These are phyloP conservation scores for Xenopus laevis DNA, from an alignment of 2,113 vertebrate genomes.

Conservation along the genomic window DNA sequence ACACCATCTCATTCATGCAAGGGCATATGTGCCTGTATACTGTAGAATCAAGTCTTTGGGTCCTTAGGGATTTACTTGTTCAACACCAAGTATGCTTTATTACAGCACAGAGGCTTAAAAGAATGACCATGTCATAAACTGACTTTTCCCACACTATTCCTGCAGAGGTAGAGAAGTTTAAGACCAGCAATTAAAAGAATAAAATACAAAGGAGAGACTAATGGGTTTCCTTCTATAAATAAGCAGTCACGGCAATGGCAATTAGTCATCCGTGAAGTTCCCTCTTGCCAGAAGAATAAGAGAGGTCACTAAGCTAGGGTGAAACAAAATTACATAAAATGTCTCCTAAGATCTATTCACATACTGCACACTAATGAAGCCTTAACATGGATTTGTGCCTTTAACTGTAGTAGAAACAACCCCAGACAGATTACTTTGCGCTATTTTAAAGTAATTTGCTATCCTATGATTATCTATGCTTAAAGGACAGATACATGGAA, in stretches of 20 bases:
- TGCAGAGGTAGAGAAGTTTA: neutral
- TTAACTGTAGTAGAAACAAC: neutral
- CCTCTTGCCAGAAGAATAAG: neutral
- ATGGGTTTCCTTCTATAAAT: constrained; percentile 38
- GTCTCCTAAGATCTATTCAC: constrained; percentile 7
- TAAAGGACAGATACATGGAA: too few species aligned
- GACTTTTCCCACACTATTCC: constrained; percentile 11
- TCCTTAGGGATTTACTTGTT: too few species aligned
- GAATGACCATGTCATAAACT: neutral
- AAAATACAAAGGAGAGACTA: constrained; percentile 2
- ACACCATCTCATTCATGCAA: too few species aligned
- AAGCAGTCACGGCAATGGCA: constrained; percentile 25
- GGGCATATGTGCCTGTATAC: too few species aligned
- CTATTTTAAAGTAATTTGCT: too few species aligned
- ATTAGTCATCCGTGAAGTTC: constrained; percentile 20
- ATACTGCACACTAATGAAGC: neutral
- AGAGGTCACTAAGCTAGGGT: constrained; percentile 3
- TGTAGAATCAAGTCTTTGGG: too few species aligned
- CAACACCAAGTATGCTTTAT: too few species aligned
- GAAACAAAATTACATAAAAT: neutral
- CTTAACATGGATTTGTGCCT: neutral
- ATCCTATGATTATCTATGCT: too few species aligned
- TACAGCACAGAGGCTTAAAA: too few species aligned
- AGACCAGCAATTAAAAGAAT: constrained; percentile 6
- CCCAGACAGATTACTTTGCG: too few species aligned